Evolutionary conservation across 2,113 vertebrate species (phyloP).

Genomic region (Pygoscelis antarcticus): DNA sequence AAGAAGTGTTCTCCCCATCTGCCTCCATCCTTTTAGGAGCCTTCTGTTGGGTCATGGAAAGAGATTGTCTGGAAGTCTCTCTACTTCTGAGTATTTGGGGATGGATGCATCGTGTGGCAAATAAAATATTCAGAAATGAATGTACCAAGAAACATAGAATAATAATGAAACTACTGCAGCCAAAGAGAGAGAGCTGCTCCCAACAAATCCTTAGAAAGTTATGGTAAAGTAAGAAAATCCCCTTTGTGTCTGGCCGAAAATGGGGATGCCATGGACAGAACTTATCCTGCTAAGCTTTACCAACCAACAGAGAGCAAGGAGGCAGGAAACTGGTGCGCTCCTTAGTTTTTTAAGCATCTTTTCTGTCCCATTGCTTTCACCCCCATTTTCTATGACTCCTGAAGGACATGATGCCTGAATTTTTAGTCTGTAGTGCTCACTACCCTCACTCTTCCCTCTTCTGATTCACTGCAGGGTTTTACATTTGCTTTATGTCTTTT

Average conservation of each 20-base stretch:
- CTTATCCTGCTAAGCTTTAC: background rate
- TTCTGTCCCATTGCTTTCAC: background rate
- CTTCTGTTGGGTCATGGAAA: background rate
- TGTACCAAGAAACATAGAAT: background rate
- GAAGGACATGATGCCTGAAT: background rate
- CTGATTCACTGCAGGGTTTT: background rate
- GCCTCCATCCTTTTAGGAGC: background rate
- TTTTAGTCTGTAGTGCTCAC: background rate
- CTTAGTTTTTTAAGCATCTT: background rate
- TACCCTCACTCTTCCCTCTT: background rate
- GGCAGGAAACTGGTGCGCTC: background rate
- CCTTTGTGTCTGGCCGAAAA: background rate
- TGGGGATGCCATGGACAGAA: background rate
- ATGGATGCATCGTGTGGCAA: background rate
- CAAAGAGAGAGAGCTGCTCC: background rate
- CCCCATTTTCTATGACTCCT: background rate
- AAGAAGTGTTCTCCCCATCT: background rate
- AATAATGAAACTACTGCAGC: background rate
- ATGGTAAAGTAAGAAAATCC: background rate
- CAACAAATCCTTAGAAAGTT: background rate
- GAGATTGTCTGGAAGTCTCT: background rate
- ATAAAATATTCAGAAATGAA: background rate
- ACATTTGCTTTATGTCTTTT: background rate
- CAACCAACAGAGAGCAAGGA: background rate
- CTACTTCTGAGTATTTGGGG: background rate